Evolutionary conservation across 30 jellyfish, hydroid and myxozoan genomes (phyloP).

Genomic region (Aurelia aurita): DNA sequence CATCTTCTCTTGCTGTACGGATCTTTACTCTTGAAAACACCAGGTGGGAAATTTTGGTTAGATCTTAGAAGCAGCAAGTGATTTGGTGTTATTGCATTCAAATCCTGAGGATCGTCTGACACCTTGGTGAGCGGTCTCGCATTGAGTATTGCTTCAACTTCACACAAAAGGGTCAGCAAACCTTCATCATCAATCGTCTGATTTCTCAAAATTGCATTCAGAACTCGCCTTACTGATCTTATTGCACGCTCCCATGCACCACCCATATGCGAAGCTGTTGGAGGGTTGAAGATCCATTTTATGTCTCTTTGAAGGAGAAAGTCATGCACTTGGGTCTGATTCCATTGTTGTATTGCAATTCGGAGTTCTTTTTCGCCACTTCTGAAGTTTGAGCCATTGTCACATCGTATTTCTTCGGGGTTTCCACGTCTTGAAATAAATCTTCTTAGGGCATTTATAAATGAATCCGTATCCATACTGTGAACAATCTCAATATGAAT

Average conservation of each 20-base stretch:
- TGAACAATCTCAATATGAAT: constrained; percentile 51
- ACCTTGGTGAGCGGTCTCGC: constrained; percentile 41
- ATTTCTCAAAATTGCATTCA: no score
- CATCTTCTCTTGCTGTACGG: no score
- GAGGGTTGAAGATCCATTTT: constrained; percentile 41
- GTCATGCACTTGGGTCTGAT: constrained; percentile 5
- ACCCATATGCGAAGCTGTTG: constrained; percentile 15
- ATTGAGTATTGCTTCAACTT: constrained; percentile 36
- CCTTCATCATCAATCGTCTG: no score
- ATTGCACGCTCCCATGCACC: no score
- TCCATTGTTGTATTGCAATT: constrained; percentile 34
- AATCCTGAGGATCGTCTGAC: constrained; percentile 50
- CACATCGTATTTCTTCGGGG: constrained; percentile 7
- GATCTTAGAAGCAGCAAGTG: background rate
- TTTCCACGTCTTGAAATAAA: constrained; percentile 36
- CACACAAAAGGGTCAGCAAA: background rate
- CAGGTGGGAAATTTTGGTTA: no score
- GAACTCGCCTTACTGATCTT: no score
- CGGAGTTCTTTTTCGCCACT: constrained; percentile 29
- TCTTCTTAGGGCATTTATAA: constrained; percentile 24
- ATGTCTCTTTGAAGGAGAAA: background rate
- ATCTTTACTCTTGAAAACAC: no score
- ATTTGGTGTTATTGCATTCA: constrained; percentile 45
- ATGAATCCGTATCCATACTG: constrained; percentile 41
- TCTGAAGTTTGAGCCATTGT: constrained; percentile 36